Conservation (phyloP, 2,888 invertebrate species). For the Belgica antarctica region DNA sequence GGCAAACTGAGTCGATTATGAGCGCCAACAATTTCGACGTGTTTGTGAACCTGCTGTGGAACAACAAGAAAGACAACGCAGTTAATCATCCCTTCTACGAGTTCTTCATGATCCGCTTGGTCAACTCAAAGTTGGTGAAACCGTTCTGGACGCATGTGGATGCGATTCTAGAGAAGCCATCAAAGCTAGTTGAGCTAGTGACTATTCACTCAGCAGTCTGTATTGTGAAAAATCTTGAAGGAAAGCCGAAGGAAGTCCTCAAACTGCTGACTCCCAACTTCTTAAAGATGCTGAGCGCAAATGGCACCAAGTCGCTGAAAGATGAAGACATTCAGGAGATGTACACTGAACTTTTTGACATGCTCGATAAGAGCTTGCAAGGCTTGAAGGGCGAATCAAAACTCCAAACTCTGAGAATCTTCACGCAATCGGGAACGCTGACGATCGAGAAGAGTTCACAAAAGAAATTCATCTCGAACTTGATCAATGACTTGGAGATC, state of each 20-base stretch:
- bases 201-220: slow-evolving; percentile 54
- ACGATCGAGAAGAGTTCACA: slow-evolving; percentile 65
- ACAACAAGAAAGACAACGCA: slow-evolving; percentile 58
- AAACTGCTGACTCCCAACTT: slow-evolving; percentile 64
- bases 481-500: slow-evolving; percentile 23
- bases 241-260: slow-evolving; percentile 58
- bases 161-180: slow-evolving; percentile 49
- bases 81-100: slow-evolving; percentile 62
- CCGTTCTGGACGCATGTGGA: slow-evolving; percentile 62
- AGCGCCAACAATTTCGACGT: slow-evolving; percentile 44
- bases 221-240: slow-evolving; percentile 59
- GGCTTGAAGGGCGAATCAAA: not conserved
- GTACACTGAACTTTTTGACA: slow-evolving; percentile 49
- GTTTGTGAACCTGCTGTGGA: slow-evolving; percentile 61
- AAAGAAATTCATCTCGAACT: slow-evolving; percentile 38
- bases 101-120: slow-evolving; percentile 59
- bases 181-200: slow-evolving; percentile 17
- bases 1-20: slow-evolving; percentile 48
- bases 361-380: slow-evolving; percentile 9
- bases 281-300: slow-evolving; percentile 61
- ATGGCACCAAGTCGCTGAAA: slow-evolving; percentile 62
- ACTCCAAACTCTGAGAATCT: slow-evolving; percentile 61
- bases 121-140: slow-evolving; percentile 57
- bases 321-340: slow-evolving; percentile 57
- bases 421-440: slow-evolving; percentile 69